Evolutionary conservation across 2,113 vertebrate genomes (phyloP), one percentile per base, ranked within the genome.

Genomic region (Callaeas wilsoni): DNA sequence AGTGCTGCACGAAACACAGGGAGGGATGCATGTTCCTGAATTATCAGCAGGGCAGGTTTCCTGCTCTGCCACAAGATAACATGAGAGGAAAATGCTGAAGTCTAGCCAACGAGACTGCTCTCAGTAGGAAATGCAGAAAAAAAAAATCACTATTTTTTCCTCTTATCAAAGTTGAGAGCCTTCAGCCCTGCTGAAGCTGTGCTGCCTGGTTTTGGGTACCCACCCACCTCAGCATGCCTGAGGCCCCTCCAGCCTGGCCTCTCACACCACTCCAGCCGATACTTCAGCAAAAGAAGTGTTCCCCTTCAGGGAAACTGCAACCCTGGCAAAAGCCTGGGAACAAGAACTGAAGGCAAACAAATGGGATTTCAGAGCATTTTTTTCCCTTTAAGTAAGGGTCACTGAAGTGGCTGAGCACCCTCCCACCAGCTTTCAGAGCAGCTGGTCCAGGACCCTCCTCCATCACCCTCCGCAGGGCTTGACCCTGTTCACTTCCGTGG

Each of bases 21-120:
- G 44, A 53, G 52, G 63, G 42, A 27, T 0, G 0, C 0, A 0
- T 16, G 12, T 30, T 84, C 33, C 60, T 50, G 30, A 62, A 18
- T 57, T 75, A 46, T 14, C 47, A 46, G 62, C n/a, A 79, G 21
- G 35, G 18, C 10, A 15, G 3, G 5, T 33, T 93, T 73, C 44
- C 74, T 44, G 22, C 47, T 57, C 47, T 87, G 29, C 27, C 5
- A 4, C 46, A n/a, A 33, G 55, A 47, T 39, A 77, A 57, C 29
- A 46, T 0, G 1, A 42, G 68, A 64, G 16, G 25, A 37, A 69
- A 84, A n/a, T 60, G 35, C 37, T 56, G 29, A n/a, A 7, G 16
- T 21, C 59, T 64, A 35, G 33, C 37, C 91, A 73, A 65, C 0
- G 0, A 81, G 68, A 35, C 21, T 35, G 30, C 18, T 74, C 16